These are phyloP conservation scores for Chloropsis cyanopogon DNA, from an alignment of 2,113 vertebrate genomes.

Conservation along the genomic window DNA sequence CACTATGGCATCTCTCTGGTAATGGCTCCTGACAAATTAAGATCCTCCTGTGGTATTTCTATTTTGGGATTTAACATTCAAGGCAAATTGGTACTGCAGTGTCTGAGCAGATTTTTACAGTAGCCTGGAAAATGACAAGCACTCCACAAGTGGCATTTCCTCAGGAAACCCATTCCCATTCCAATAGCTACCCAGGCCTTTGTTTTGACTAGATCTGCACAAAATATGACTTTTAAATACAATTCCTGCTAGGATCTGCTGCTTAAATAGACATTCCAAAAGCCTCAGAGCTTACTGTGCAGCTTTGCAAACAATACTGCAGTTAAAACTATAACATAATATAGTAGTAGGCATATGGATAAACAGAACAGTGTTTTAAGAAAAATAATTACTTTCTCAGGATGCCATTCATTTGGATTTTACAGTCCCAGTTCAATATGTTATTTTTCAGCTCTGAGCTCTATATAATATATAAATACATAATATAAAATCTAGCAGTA, in stretches of 20 bases:
- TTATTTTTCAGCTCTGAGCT: neutral
- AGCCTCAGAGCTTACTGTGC: neutral
- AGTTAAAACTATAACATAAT: neutral
- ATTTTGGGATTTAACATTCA: neutral
- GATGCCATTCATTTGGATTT: neutral
- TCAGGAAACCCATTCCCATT: slow-evolving; percentile 23
- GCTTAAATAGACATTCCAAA: neutral
- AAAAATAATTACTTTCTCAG: neutral
- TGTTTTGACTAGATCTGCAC: neutral
- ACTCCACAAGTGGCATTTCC: slow-evolving; percentile 37
- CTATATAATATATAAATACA: neutral
- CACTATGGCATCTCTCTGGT: neutral
- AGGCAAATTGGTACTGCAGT: neutral
- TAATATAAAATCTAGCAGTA: neutral
- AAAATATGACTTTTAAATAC: neutral
- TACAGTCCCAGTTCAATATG: neutral
- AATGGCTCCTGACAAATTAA: neutral
- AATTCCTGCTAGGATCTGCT: neutral
- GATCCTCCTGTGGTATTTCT: neutral
- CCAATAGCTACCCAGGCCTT: neutral
- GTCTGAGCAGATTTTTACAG: neutral
- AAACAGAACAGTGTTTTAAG: neutral
- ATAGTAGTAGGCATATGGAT: neutral
- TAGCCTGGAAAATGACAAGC: neutral
- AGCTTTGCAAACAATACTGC: neutral